A percentile compares a stretch with the other conserved stretches of the same genome.
These are phyloP conservation scores for Liasis olivaceus DNA, from an alignment of 2,797 vertebrate species.

Conservation along the genomic window DNA sequence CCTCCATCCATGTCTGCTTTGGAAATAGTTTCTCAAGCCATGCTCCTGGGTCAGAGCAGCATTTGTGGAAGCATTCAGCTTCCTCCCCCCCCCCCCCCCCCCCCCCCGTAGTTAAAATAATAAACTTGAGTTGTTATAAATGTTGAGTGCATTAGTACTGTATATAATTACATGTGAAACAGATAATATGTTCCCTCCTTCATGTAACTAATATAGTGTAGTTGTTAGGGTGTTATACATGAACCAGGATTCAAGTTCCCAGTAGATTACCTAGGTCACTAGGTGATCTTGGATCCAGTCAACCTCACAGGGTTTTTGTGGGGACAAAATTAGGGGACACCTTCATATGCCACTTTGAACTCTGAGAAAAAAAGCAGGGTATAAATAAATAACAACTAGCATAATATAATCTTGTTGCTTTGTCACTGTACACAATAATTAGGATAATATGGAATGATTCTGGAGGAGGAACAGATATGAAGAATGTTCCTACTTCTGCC, in stretches of 20 bases:
- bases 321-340: background rate
- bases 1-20: background rate
- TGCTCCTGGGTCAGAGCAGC: background rate
- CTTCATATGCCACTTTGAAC: background rate
- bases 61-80: background rate
- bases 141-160: background rate
- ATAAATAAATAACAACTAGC: background rate
- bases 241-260: background rate
- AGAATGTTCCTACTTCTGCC: background rate
- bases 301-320: background rate
- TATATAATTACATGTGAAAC: background rate
- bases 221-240: background rate
- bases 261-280: background rate
- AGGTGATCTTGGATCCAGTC: background rate
- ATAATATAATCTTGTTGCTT: background rate
- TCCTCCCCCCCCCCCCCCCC: too few species aligned
- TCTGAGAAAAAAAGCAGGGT: background rate
- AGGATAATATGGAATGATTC: background rate
- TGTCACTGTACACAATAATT: background rate
- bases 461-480: background rate
- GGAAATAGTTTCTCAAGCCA: background rate
- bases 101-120: background rate
- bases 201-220: background rate
- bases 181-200: background rate
- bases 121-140: background rate